phyloP scores from a whole-genome alignment of 1,140 invertebrate species.

The Hycleus phaleratus region DNA sequence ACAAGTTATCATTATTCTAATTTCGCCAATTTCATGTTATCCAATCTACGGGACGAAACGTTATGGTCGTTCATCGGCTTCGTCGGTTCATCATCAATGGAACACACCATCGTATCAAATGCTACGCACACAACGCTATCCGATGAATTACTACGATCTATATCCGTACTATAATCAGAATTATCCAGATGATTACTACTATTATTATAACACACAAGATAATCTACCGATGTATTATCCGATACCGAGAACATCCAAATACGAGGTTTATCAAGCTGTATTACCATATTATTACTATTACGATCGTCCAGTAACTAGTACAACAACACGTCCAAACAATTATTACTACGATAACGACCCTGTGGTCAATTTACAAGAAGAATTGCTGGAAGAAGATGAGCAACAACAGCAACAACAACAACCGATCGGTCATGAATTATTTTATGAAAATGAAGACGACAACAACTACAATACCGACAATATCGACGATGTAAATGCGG shows the following conservation, averaged over 20 bases:
- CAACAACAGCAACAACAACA: slow-evolving; percentile 40
- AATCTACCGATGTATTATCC: slow-evolving; percentile 40
- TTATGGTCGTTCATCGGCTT: slow-evolving; percentile 36
- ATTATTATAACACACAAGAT: slow-evolving; percentile 32
- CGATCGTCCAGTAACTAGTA: slow-evolving; percentile 26
- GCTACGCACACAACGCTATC: slow-evolving; percentile 30
- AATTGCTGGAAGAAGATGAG: slow-evolving; percentile 44
- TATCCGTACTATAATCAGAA: slow-evolving; percentile 47
- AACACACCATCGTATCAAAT: slow-evolving; percentile 40
- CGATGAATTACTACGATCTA: slow-evolving; percentile 36
- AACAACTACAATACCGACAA: slow-evolving; percentile 34
- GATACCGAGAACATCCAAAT: slow-evolving; percentile 36
- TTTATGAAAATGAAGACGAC: slow-evolving; percentile 47
- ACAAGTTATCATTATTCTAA: slow-evolving; percentile 28
- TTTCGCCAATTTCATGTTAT: slow-evolving; percentile 38
- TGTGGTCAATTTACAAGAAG: slow-evolving; percentile 37
- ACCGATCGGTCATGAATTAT: slow-evolving; percentile 55
- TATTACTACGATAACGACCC: slow-evolving; percentile 41
- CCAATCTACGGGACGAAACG: slow-evolving; percentile 45
- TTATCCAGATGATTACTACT: slow-evolving; percentile 49
- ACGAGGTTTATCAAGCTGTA: slow-evolving; percentile 40
- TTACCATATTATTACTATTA: slow-evolving; percentile 41
- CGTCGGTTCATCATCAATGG: slow-evolving; percentile 10
- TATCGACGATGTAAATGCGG: slow-evolving; percentile 51
- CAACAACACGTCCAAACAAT: slow-evolving; percentile 26